Percentiles rank a stretch among this genome's conserved stretches.
Evolutionary conservation across 2,113 vertebrate genomes (phyloP).

Genomic region (Acanthochromis polyacanthus): DNA sequence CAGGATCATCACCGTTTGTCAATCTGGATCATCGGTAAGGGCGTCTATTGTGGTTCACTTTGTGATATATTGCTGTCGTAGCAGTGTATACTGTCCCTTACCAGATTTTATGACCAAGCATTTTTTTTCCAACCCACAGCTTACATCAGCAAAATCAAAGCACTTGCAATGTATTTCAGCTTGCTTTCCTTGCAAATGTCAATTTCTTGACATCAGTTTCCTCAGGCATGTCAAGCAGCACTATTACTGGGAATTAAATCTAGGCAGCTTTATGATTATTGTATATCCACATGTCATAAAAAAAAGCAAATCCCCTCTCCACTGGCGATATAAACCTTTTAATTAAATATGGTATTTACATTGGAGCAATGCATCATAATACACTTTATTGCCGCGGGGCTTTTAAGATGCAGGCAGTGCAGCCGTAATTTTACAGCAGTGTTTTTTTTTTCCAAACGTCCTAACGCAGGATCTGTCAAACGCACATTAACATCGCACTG

Average conservation of each 20-base stretch:
- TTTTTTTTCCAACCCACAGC: neutral
- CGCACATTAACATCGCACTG: slow-evolving; percentile 27
- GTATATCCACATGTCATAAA: slow-evolving; percentile 43
- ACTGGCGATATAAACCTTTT: slow-evolving; percentile 32
- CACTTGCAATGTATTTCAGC: slow-evolving; percentile 9
- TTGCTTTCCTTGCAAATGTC: slow-evolving; percentile 15
- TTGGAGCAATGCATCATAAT: slow-evolving; percentile 29
- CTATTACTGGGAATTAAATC: slow-evolving; percentile 44
- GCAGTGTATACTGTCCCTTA: neutral
- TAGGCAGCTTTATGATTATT: slow-evolving; percentile 52
- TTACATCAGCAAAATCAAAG: slow-evolving; percentile 28
- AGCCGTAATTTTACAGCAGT: neutral
- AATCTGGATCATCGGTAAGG: neutral
- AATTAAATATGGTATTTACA: slow-evolving; percentile 56
- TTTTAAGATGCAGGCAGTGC: slow-evolving; percentile 5
- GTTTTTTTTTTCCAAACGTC: slow-evolving; percentile 5
- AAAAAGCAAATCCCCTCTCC: slow-evolving; percentile 15
- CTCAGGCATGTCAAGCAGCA: slow-evolving; percentile 35
- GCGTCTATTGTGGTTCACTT: neutral
- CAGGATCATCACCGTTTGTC: slow-evolving; percentile 19
- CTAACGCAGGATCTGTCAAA: slow-evolving; percentile 7
- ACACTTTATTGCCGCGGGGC: slow-evolving; percentile 23
- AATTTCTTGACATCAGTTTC: slow-evolving; percentile 40
- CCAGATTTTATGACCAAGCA: slow-evolving; percentile 24
- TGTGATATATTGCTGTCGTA: slow-evolving; percentile 13